A percentile compares a stretch with the other conserved stretches of the same genome.
These are phyloP conservation scores for Theristicus caerulescens DNA, from an alignment of 2,113 vertebrate species.

Conservation along the genomic window DNA sequence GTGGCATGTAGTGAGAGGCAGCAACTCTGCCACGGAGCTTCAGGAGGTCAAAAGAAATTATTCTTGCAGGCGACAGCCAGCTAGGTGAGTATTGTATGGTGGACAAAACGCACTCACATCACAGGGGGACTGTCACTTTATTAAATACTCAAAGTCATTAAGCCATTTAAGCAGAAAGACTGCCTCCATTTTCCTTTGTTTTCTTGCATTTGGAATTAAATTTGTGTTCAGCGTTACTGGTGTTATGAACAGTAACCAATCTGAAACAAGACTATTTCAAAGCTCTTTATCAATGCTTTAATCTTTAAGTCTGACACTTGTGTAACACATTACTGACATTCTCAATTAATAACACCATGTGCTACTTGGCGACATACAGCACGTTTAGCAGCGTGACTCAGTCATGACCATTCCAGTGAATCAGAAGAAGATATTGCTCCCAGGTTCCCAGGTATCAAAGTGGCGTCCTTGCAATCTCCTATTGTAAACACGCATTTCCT, in stretches of 20 bases:
- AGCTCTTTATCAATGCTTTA: neutral
- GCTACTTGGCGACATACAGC: neutral
- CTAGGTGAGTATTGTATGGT: neutral
- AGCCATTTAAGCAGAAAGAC: neutral
- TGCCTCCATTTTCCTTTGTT: neutral
- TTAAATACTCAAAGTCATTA: neutral
- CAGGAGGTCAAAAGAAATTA: neutral
- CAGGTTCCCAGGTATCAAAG: neutral
- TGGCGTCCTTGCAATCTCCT: neutral
- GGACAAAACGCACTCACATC: neutral
- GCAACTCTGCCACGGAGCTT: neutral
- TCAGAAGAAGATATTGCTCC: neutral
- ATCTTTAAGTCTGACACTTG: neutral
- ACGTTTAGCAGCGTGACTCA: neutral
- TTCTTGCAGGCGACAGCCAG: neutral
- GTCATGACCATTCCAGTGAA: rapidly evolving
- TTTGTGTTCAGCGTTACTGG: neutral
- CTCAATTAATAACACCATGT: neutral
- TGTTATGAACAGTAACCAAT: neutral
- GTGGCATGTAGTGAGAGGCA: neutral
- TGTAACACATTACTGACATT: neutral
- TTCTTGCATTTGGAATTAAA: neutral
- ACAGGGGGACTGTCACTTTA: neutral
- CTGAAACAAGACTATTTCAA: neutral
- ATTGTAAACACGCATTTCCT: neutral